A percentile compares a stretch with the other conserved stretches of the same genome.
These are phyloP conservation scores for Lasioglossum leucozonium DNA, from an alignment of 2,888 invertebrate genomes.

Conservation along the genomic window DNA sequence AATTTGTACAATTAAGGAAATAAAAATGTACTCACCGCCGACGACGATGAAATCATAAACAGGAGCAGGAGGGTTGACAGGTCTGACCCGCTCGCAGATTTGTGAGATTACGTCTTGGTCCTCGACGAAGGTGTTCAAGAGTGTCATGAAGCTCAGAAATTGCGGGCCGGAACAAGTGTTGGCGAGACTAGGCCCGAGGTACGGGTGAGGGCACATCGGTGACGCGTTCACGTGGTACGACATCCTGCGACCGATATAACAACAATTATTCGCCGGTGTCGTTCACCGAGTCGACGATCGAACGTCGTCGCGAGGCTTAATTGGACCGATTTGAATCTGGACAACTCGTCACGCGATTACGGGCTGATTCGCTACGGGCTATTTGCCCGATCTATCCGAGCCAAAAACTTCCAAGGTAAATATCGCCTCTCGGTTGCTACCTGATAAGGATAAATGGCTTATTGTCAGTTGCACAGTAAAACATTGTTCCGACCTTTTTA, in stretches of 20 bases:
- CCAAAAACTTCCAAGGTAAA: not conserved
- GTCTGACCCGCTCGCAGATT: slow-evolving; percentile 87
- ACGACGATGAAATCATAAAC: slow-evolving; percentile 89
- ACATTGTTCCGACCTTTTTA: not conserved
- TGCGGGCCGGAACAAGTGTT: slow-evolving; percentile 87
- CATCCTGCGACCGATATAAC: slow-evolving; percentile 72
- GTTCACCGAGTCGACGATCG: not conserved
- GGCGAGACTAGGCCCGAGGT: slow-evolving; percentile 87
- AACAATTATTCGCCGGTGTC: not conserved
- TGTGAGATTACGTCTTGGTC: slow-evolving; percentile 77
- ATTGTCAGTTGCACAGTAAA: too few relatives aligned
- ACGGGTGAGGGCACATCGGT: slow-evolving; percentile 85
- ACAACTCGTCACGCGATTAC: slow-evolving; percentile 17
- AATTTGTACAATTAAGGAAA: not conserved
- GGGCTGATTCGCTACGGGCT: not conserved
- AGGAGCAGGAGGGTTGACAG: slow-evolving; percentile 84
- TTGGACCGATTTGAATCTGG: not conserved
- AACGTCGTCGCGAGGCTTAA: not conserved
- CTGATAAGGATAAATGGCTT: not conserved
- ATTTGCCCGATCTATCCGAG: not conserved
- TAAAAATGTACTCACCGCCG: slow-evolving; percentile 84
- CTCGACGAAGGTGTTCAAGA: slow-evolving; percentile 88
- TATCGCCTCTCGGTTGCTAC: not conserved
- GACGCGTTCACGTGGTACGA: slow-evolving; percentile 72
- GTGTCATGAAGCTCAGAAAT: slow-evolving; percentile 88